Evolutionary conservation across 2,113 vertebrate genomes (phyloP).

Genomic region (Nannospalax galili): DNA sequence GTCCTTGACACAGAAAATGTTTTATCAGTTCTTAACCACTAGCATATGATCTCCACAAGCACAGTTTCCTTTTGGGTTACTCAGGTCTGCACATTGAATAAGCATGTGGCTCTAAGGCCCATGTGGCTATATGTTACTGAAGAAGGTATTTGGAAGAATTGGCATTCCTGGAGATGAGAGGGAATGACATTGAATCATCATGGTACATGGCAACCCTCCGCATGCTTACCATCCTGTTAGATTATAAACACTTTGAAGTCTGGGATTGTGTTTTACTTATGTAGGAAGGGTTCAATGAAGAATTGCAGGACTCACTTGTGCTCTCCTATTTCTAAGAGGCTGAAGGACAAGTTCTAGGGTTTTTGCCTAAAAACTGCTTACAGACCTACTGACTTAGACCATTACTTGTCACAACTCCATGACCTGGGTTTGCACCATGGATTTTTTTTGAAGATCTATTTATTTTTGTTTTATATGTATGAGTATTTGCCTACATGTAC

Average conservation of each 20-base stretch:
- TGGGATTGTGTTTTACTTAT: background rate
- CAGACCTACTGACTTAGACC: background rate
- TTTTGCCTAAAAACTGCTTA: background rate
- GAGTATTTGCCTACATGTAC: too few species aligned
- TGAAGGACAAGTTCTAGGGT: background rate
- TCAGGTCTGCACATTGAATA: background rate
- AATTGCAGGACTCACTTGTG: background rate
- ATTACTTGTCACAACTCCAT: background rate
- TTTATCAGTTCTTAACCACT: background rate
- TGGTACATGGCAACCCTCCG: background rate
- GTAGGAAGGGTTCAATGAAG: background rate
- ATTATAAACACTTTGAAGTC: background rate
- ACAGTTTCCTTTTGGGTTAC: background rate
- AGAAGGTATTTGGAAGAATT: background rate
- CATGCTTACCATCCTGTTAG: background rate
- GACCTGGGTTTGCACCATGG: background rate
- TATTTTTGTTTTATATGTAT: too few species aligned
- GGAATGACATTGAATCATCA: background rate
- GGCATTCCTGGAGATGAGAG: background rate
- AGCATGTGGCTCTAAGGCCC: background rate
- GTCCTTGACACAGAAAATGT: background rate
- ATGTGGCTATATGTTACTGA: too few species aligned
- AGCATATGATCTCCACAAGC: background rate
- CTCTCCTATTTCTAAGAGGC: constrained; percentile 17
- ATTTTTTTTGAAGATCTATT: background rate